Conservation (phyloP, 2,113 vertebrate species). For the Rhombomys opimus region DNA sequence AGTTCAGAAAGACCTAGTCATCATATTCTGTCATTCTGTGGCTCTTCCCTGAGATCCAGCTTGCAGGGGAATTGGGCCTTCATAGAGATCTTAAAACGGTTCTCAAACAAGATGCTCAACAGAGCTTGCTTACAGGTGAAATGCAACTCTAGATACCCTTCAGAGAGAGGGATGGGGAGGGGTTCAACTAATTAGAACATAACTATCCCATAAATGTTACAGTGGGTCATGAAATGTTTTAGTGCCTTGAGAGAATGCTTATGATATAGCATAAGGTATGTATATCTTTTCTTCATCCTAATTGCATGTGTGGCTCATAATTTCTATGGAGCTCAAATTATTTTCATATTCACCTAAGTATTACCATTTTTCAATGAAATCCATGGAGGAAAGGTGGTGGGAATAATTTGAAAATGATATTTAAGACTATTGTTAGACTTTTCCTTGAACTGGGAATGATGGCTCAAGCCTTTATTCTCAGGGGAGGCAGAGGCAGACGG, state of each 20-base stretch:
- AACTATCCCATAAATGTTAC: neutral
- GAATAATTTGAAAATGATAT: neutral
- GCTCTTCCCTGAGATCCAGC: neutral
- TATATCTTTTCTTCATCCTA: neutral
- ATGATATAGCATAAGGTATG: neutral
- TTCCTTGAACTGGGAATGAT: neutral
- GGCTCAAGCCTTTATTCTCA: neutral
- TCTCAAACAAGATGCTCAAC: neutral
- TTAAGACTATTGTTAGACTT: neutral
- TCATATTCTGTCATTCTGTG: neutral
- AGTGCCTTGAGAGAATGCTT: neutral
- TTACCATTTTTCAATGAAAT: neutral
- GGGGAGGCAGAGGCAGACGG: too few relatives aligned
- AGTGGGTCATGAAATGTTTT: neutral
- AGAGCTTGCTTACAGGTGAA: neutral
- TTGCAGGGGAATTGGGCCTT: neutral
- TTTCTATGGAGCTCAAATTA: neutral
- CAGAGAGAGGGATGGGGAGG: neutral
- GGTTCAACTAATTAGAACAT: neutral
- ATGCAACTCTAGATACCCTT: neutral
- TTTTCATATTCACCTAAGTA: neutral
- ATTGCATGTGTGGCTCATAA: neutral
- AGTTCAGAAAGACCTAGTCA: neutral
- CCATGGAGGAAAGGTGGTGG: neutral
- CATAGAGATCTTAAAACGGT: neutral